Percentiles rank a stretch among this genome's conserved stretches.
Evolutionary conservation across 1,140 invertebrate genomes (phyloP).

Genomic region (Cherax quadricarinatus): DNA sequence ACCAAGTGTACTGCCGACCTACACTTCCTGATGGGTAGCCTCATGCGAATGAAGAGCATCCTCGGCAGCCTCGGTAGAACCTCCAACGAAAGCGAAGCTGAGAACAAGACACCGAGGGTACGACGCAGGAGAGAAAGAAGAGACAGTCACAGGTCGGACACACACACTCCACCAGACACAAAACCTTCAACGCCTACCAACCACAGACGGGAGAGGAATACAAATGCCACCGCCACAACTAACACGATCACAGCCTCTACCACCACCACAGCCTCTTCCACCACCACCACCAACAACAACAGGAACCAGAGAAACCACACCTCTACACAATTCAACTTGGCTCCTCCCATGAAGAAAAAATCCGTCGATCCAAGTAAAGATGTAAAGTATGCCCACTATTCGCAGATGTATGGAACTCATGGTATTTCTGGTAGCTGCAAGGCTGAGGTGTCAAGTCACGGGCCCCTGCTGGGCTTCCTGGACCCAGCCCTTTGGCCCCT

Average conservation of each 20-base stretch:
- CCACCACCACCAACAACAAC: not conserved
- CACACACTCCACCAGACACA: not conserved
- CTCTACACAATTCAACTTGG: not conserved
- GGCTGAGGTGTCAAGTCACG: not conserved
- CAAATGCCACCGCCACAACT: not conserved
- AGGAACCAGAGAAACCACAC: not conserved
- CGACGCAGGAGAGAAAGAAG: conserved; percentile 6
- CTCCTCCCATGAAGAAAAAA: not conserved
- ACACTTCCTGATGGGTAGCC: conserved; percentile 24
- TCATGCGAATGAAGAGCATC: conserved; percentile 47
- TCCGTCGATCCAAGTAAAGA: not conserved
- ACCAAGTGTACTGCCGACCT: conserved; percentile 42
- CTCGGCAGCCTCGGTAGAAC: not conserved
- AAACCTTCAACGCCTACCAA: not conserved
- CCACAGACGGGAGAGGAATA: not conserved
- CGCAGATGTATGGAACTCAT: not conserved
- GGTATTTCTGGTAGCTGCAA: not conserved
- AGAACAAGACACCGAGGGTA: not conserved
- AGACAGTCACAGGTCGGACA: not conserved
- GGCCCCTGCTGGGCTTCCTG: conserved; percentile 23
- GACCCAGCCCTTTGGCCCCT: conserved; percentile 44
- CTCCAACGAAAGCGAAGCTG: conserved; percentile 13
- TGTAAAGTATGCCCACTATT: not conserved
- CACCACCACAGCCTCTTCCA: too few relatives aligned
- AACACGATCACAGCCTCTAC: too few relatives aligned